These are phyloP conservation scores for Pterois miles DNA, from an alignment of 2,797 vertebrate genomes.

Conservation along the genomic window DNA sequence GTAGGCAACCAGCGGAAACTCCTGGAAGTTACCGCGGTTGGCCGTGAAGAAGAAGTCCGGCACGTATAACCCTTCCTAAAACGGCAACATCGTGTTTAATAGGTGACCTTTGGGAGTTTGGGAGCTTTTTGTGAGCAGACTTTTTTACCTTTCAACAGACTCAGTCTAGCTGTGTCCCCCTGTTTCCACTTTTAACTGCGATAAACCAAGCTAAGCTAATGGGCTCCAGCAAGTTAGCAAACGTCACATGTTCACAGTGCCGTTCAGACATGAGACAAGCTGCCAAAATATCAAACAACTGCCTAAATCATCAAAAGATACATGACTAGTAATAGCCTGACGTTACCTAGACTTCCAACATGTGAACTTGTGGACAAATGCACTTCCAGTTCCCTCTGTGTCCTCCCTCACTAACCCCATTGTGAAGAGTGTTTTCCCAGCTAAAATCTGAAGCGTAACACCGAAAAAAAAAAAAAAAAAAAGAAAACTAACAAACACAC, in stretches of 20 bases:
- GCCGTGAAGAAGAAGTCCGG: not conserved
- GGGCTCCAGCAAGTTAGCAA: too few relatives aligned
- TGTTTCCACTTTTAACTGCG: not conserved
- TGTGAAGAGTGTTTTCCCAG: not conserved
- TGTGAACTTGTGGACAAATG: slow-evolving; percentile 9
- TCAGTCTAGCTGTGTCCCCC: not conserved
- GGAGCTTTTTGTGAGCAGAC: too few relatives aligned
- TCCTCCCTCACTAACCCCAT: slow-evolving; percentile 22
- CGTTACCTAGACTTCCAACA: not conserved
- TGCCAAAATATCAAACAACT: slow-evolving; percentile 28
- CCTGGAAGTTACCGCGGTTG: not conserved
- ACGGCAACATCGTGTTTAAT: too few relatives aligned
- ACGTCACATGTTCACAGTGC: not conserved
- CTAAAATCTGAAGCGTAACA: slow-evolving; percentile 15
- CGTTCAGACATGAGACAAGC: not conserved
- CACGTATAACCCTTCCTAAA: not conserved
- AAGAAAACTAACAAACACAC: slow-evolving; percentile 4
- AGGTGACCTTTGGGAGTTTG: not conserved
- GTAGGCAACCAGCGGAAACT: not conserved
- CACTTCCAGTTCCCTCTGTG: slow-evolving; percentile 16
- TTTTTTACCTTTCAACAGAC: not conserved
- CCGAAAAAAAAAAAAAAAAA: too few relatives aligned
- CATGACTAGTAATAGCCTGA: slow-evolving; percentile 6
- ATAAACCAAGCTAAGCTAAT: not conserved
- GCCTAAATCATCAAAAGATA: slow-evolving; percentile 6